phyloP scores from a whole-genome alignment of 2,797 vertebrate species.

The Cirrhinus molitorella region DNA sequence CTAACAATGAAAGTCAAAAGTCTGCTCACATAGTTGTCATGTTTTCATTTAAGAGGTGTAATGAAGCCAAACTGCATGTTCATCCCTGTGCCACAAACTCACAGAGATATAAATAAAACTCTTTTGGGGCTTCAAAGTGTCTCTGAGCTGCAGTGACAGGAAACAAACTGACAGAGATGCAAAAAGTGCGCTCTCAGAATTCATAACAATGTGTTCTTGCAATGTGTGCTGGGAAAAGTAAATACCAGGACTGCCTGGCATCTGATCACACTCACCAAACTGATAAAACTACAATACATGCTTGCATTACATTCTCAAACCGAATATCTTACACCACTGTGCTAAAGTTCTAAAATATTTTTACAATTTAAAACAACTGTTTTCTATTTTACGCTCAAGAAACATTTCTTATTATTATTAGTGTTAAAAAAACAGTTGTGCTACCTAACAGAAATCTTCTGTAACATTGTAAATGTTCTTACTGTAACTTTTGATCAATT shows the following conservation, averaged over 20 bases:
- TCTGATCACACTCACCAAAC: conserved; percentile 49
- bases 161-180: conserved; percentile 38
- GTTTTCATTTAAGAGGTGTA: background rate
- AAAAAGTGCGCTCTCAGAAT: conserved; percentile 54
- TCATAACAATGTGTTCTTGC: conserved; percentile 56
- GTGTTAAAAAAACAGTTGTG: no score
- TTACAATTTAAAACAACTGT: no score
- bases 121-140: conserved; percentile 54
- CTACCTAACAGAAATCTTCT: background rate
- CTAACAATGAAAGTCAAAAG: background rate
- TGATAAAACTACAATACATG: background rate
- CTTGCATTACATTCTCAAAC: background rate
- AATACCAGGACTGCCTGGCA: conserved; percentile 62
- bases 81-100: background rate
- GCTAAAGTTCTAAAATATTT: background rate
- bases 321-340: no score
- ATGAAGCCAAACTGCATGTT: background rate
- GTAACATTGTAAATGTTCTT: background rate
- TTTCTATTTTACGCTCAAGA: no score
- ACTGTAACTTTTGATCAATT: background rate
- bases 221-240: conserved; percentile 64
- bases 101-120: conserved; percentile 20
- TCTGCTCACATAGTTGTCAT: background rate
- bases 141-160: conserved; percentile 67
- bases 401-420: no score